Base-by-base conservation (phyloP, 2,888 invertebrate genomes). In the Lamellibrachia columna region DNA sequence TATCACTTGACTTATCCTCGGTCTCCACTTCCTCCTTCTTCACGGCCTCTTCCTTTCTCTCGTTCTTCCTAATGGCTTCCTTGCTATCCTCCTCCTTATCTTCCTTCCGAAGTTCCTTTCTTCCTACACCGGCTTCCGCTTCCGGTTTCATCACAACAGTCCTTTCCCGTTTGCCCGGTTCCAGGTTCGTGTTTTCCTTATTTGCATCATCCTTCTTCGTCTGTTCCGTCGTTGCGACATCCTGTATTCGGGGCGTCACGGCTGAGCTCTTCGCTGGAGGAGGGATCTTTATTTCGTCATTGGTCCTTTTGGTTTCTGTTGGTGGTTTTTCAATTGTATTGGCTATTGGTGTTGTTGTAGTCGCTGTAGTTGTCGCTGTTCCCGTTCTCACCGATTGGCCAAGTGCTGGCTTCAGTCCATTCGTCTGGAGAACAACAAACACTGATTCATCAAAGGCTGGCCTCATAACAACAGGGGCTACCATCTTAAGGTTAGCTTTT, bases 231-330 rank as follows among this genome's bases (percentile, higher is more conserved):
- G 75, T 11, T 7, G 92, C 92, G n/a, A 91, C 53, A 91, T 93
- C 93, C 52, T 92, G 92, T 28, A 93, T 93, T 6, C 93, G 92
- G 11, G 93, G 93, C 11, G 93, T 93, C 52, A 90, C 40, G 11
- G 52, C 7, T 28, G 92, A 53, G 60, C 53, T 53, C 28, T 53
- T 15, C 58, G 58, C 52, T 53, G 60, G 58, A 28, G 92, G 75
- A 60, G 60, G 60, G 4, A 60, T 60, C 15, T 22, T 53, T 91
- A 75, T 75, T 1, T 75, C 75, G 75, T 75, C 75, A 6, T 75
- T 75, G 15, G 53, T n/a, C 55, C 53, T 58, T 52, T 91, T 58
- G 3, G 55, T 91, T 53, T 91, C 55, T 9, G 91, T 75, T 22
- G 75, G 75, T 75, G 75, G 75, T 75, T 75, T 75, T n/a, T 75